Evolutionary conservation across 1,140 invertebrate genomes (phyloP).

Genomic region (Zaprionus ornatus): DNA sequence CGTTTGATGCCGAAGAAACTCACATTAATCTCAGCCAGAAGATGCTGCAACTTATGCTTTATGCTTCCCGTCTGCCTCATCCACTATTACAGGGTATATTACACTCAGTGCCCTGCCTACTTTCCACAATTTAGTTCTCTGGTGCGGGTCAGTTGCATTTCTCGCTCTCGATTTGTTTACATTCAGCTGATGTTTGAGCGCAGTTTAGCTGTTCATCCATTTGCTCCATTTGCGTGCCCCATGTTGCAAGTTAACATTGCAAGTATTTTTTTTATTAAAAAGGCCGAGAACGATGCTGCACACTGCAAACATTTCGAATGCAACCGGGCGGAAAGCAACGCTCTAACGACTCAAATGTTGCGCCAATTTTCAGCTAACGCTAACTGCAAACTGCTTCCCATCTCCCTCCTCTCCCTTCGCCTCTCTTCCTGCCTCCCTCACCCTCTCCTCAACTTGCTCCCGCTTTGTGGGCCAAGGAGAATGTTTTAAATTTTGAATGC

Average conservation of each 20-base stretch:
- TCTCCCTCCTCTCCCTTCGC: neutral
- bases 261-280: conserved; percentile 30
- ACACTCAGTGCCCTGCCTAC: neutral
- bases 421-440: neutral
- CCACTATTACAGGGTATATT: neutral
- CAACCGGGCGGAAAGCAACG: conserved; percentile 54
- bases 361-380: conserved; percentile 40
- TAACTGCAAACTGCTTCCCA: conserved; percentile 16
- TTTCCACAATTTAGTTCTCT: conserved; percentile 2
- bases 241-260: conserved; percentile 3
- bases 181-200: conserved; percentile 9
- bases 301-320: conserved; percentile 43
- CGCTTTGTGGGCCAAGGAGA: conserved; percentile 7
- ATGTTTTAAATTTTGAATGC: conserved; percentile 36
- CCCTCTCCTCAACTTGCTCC: neutral
- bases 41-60: neutral
- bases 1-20: rapidly evolving
- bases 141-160: neutral
- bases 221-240: conserved; percentile 13
- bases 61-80: neutral
- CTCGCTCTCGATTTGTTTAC: conserved; percentile 23
- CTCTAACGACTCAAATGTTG: conserved; percentile 44
- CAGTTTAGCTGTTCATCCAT: conserved; percentile 27
- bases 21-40: neutral
- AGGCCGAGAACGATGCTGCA: conserved; percentile 23